A percentile compares a stretch with the other conserved stretches of the same genome.
Conservation (phyloP, 2,888 invertebrate genomes). For the Tupiocoris notatus region DNA sequence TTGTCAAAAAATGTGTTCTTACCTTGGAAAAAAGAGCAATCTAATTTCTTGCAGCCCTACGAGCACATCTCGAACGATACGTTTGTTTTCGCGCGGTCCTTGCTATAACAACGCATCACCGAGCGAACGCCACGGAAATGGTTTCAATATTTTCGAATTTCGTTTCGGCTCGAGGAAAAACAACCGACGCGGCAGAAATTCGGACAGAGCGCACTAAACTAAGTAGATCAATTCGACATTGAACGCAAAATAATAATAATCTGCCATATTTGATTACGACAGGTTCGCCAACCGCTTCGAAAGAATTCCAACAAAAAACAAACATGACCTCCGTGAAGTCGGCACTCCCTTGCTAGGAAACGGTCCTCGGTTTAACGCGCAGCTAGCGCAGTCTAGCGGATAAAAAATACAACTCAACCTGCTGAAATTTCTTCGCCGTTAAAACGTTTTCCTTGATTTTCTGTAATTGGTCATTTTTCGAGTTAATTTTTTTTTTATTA, state of each 20-base stretch:
- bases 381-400: too few relatives aligned
- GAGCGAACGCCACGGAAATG: neutral
- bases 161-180: too few relatives aligned
- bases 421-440: too few relatives aligned
- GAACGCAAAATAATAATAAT: constrained; percentile 37
- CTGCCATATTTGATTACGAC: constrained; percentile 34
- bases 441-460: too few relatives aligned
- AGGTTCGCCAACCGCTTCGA: constrained; percentile 14
- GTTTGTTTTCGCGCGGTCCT: neutral
- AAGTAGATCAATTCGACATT: too few relatives aligned
- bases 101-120: neutral
- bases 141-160: neutral
- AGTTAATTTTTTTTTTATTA: too few relatives aligned
- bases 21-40: neutral
- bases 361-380: too few relatives aligned
- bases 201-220: too few relatives aligned
- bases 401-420: too few relatives aligned
- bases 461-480: too few relatives aligned
- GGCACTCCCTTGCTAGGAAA: neutral
- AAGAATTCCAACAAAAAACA: constrained; percentile 17
- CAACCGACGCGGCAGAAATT: neutral
- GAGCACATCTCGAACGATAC: neutral
- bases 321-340: neutral
- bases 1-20: too few relatives aligned
- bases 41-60: neutral